Evolutionary conservation across 2,888 invertebrate genomes (phyloP), one percentile per base, ranked within the genome.

Genomic region (Sinopyrophorus schimmeli): DNA sequence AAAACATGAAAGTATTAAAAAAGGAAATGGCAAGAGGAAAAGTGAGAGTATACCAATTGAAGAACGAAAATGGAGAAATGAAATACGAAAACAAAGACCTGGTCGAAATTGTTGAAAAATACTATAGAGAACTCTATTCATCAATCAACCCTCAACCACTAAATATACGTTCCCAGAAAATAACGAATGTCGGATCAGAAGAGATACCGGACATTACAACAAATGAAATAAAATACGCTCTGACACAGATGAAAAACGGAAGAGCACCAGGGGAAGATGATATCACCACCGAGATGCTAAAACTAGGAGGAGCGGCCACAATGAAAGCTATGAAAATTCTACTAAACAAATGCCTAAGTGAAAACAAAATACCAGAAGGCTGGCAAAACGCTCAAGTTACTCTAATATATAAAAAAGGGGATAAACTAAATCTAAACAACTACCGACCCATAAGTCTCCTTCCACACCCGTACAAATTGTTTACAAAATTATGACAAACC

Each of bases 161-260:
- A 26, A 26, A 10, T 10, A 5, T n/a, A 26, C 26, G 2, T 24
- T 10, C 9, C 24, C 30, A 28, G n/a, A 28, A 10, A 5, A n/a
- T 28, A 28, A 28, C 5, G 9, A 30, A 30, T n/a, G 30, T 3
- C 2, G 26, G 7, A 2, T 30, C 16, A 16, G 16, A 30, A n/a
- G 30, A 30, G 15, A 30, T 14, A n/a, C 30, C 16, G 3, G 15
- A 30, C 14, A 12, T 15, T 10, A 30, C 5, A 12, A 30, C 5
- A 7, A 9, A 30, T 3, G 2, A 30, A 30, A 30, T 30, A 30
- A n/a, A 30, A 9, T 30, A 30, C 30, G 30, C 30, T 12, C 7
- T 30, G 2, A 2, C 15, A n/a, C 30, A 16, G 7, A 30, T 30
- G 30, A 30, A 30, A n/a, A 30, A 3, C 15, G 30, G 14, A 12